Conservation (phyloP, 2,113 vertebrate genomes). For the human (Homo sapiens) region DNA sequence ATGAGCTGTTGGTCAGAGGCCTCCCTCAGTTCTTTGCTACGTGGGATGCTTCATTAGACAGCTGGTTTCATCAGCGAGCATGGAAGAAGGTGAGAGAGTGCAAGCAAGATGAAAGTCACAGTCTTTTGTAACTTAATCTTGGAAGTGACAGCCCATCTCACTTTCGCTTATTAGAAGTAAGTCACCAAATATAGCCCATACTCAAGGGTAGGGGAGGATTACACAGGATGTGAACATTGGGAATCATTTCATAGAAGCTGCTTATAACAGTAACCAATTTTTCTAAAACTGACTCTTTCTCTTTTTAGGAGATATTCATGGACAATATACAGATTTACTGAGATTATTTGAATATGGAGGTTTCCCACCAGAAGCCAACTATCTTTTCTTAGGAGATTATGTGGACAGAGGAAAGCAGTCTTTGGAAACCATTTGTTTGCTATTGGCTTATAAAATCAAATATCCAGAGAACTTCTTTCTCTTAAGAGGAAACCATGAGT, state of each 20-base stretch:
- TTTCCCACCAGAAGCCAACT: conserved; percentile 98
- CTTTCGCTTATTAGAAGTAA: conserved; percentile 26
- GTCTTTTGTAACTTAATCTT: not conserved
- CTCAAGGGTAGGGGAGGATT: not conserved
- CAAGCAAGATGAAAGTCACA: not conserved
- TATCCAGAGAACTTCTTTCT: conserved; percentile 99
- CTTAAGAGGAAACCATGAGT: conserved; percentile 97
- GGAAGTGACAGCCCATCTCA: not conserved
- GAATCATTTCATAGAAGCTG: not conserved
- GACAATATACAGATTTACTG: conserved; percentile 98
- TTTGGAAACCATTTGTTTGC: conserved; percentile 98
- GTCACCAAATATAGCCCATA: not conserved
- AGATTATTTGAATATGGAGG: conserved; percentile 98
- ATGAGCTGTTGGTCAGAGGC: not conserved
- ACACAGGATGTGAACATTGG: not conserved
- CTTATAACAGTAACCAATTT: conserved; percentile 32
- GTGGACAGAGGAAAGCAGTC: conserved; percentile 99
- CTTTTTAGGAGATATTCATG: conserved; percentile 95
- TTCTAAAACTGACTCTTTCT: conserved; percentile 35
- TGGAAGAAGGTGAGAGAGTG: not conserved
- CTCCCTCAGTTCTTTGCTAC: not conserved
- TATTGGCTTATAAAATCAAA: conserved; percentile 99
- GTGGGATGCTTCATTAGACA: not conserved
- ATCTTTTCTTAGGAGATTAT: conserved; percentile 98
- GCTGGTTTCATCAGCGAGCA: not conserved